Evolutionary conservation across 2,797 vertebrate species (phyloP).

Genomic region (Melanotaenia trifasciata): DNA sequence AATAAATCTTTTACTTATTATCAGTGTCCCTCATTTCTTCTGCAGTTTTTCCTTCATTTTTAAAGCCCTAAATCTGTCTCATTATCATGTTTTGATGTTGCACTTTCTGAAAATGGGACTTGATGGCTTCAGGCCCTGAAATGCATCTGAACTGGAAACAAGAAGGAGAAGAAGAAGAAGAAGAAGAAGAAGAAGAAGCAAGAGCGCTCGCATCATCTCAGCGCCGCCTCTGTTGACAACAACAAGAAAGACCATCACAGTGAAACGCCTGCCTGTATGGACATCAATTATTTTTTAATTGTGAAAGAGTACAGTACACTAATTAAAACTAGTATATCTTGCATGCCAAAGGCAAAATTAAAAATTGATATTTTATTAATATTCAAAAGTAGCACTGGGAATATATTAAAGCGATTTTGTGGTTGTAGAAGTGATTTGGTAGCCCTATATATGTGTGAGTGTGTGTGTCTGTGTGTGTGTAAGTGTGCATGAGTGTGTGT

Average conservation of each 20-base stretch:
- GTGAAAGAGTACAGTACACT: conserved; percentile 99
- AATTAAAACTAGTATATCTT: conserved; percentile 99
- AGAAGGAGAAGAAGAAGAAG: conserved; percentile 17
- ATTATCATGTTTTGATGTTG: conserved; percentile 85
- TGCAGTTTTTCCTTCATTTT: conserved; percentile 19
- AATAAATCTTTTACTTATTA: conserved; percentile 70
- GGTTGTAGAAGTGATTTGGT: conserved; percentile 90
- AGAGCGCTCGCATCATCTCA: conserved; percentile 79
- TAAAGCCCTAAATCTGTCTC: conserved; percentile 76
- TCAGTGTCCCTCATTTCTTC: conserved; percentile 50
- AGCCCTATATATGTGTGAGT: conserved; percentile 28
- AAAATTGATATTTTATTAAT: conserved; percentile 99
- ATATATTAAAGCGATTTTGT: conserved; percentile 99
- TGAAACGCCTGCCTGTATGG: conserved; percentile 90
- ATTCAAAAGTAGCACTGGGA: conserved; percentile 99
- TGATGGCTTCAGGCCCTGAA: conserved; percentile 80
- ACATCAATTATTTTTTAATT: conserved; percentile 99
- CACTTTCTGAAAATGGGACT: conserved; percentile 88
- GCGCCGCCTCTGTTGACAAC: conserved; percentile 90
- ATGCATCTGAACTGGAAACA: conserved; percentile 68
- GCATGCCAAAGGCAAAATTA: conserved; percentile 99
- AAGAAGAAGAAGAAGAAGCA: conserved; percentile 65
- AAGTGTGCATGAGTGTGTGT: too few species aligned
- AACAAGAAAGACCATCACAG: conserved; percentile 94
- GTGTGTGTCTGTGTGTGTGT: conserved; percentile 27